Evolutionary conservation across 2,797 vertebrate genomes (phyloP).

Genomic region (Argya squamiceps): DNA sequence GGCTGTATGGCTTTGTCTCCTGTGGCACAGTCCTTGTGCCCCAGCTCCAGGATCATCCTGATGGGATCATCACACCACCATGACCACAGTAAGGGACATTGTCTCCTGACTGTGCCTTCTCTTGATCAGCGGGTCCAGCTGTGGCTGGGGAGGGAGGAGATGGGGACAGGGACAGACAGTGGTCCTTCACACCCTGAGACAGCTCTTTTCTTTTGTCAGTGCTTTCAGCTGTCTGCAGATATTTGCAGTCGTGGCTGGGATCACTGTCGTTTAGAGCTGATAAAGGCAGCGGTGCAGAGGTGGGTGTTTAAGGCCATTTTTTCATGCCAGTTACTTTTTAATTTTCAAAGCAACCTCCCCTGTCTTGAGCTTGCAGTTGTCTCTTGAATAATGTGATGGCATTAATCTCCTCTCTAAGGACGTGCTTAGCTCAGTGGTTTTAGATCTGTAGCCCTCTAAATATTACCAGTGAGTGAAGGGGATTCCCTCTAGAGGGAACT

Average conservation of each 20-base stretch:
- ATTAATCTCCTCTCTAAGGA: conserved; percentile 32
- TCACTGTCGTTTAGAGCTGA: neutral
- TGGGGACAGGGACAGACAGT: neutral
- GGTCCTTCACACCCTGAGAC: neutral
- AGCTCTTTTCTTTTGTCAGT: neutral
- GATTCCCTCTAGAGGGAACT: conserved; percentile 20
- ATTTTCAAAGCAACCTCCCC: conserved; percentile 11
- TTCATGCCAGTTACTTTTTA: neutral
- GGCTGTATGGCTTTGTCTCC: neutral
- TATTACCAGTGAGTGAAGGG: neutral
- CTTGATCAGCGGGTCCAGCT: neutral
- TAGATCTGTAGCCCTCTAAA: conserved; percentile 33
- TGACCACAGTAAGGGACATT: rapidly evolving
- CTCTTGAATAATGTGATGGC: conserved; percentile 15
- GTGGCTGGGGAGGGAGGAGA: neutral
- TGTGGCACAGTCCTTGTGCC: rapidly evolving
- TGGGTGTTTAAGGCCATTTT: neutral
- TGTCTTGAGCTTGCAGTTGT: neutral
- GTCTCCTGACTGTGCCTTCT: neutral
- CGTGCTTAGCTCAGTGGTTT: neutral
- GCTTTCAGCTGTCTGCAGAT: neutral
- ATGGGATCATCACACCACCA: neutral
- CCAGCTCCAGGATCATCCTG: neutral
- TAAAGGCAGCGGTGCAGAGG: neutral
- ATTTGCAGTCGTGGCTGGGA: neutral